Percentiles rank a stretch among this genome's conserved stretches.
These are phyloP conservation scores for Drosophila pectinifera DNA, from an alignment of 1,140 invertebrate species.

Conservation along the genomic window DNA sequence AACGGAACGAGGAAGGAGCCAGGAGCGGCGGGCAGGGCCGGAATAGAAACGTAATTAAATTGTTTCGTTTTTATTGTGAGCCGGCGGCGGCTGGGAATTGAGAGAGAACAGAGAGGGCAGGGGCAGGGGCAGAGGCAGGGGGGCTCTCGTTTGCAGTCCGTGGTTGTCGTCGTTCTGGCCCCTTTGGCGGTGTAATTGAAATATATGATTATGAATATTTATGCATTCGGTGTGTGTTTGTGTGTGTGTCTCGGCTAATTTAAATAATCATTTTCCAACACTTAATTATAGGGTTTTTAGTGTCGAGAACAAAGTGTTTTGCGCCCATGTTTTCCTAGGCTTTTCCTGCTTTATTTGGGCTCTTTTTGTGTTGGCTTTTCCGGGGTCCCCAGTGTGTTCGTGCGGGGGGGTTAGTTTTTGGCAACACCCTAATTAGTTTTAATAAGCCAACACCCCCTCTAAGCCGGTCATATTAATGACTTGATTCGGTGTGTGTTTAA, in stretches of 20 bases:
- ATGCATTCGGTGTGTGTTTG: constrained; percentile 55
- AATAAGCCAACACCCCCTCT: constrained; percentile 53
- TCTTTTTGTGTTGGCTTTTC: constrained; percentile 2
- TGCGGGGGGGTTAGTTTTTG: constrained; percentile 46
- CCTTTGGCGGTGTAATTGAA: constrained; percentile 76
- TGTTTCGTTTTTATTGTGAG: constrained; percentile 70
- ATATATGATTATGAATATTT: constrained; percentile 85
- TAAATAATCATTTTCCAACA: constrained; percentile 79
- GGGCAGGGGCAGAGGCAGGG: background rate
- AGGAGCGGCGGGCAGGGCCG: constrained; percentile 3
- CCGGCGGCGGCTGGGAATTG: constrained; percentile 46
- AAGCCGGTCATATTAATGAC: constrained; percentile 24
- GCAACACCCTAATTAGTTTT: constrained; percentile 66
- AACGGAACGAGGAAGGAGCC: background rate
- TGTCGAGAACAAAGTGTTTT: constrained; percentile 70
- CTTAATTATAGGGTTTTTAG: constrained; percentile 73
- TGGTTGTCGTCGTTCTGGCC: constrained; percentile 5
- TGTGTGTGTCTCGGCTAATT: constrained; percentile 49
- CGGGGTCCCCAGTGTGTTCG: background rate
- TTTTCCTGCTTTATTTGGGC: constrained; percentile 4
- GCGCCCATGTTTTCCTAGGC: constrained; percentile 16
- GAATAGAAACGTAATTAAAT: constrained; percentile 81
- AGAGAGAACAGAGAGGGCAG: background rate
- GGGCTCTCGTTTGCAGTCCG: too few relatives aligned
- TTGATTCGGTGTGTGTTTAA: constrained; percentile 18